These are phyloP conservation scores for Lepisosteus oculatus DNA, from an alignment of 2,113 vertebrate species.

Conservation along the genomic window DNA sequence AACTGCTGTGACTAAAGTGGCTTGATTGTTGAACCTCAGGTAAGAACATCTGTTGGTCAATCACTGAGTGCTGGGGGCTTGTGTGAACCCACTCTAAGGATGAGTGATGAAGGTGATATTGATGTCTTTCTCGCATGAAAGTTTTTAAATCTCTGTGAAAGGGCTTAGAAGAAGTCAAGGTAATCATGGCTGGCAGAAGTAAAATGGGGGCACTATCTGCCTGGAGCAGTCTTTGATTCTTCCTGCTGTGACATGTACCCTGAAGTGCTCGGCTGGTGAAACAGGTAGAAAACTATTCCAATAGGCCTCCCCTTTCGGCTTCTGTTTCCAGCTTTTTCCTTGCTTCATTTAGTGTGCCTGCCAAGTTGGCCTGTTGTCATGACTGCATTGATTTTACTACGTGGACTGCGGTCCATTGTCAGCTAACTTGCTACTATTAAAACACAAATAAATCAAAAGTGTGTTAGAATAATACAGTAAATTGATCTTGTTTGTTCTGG, in stretches of 20 bases:
- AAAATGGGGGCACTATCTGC: too few relatives aligned
- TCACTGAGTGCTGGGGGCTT: too few relatives aligned
- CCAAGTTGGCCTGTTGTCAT: slow-evolving; percentile 1
- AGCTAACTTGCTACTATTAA: not conserved
- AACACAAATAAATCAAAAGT: not conserved
- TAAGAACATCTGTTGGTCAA: too few relatives aligned
- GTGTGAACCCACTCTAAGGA: too few relatives aligned
- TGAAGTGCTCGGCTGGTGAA: not conserved
- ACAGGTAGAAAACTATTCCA: not conserved
- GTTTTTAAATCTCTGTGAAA: too few relatives aligned
- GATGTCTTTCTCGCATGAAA: too few relatives aligned
- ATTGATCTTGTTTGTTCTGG: not conserved
- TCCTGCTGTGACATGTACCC: not conserved
- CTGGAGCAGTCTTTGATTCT: not conserved
- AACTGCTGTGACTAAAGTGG: too few relatives aligned
- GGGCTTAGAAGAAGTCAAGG: too few relatives aligned
- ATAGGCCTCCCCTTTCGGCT: not conserved
- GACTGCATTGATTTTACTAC: slow-evolving; percentile 15
- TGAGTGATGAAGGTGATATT: too few relatives aligned
- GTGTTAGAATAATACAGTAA: not conserved
- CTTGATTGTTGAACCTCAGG: too few relatives aligned
- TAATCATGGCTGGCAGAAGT: too few relatives aligned
- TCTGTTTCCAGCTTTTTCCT: not conserved
- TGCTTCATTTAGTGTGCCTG: slow-evolving; percentile 8
- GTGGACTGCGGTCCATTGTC: not conserved